Evolutionary conservation across 2,797 vertebrate species (phyloP), one percentile per base, ranked within the genome.

Genomic region (Sternarchorhynchus goeldii): DNA sequence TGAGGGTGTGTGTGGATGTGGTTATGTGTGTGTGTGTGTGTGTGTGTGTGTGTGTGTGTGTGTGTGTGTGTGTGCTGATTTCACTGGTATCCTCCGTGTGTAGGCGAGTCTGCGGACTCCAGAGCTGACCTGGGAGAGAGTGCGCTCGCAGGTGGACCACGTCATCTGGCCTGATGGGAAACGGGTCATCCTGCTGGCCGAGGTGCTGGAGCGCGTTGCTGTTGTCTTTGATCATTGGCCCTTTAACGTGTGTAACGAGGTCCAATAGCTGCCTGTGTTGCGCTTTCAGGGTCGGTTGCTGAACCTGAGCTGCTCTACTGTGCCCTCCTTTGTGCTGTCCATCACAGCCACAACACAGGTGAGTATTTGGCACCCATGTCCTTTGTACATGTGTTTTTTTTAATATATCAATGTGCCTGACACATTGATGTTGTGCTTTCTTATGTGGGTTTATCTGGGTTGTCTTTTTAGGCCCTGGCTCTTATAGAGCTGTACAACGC

Each of bases 271-370:
- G 10, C 36, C 71, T 50, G 10, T 75, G 4, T 82, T 73, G n/a
- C 75, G 18, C 66, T 81, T 80, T 57, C 86, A 99, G 97, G 97
- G 97, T 34, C 96, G 97, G 45, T 95, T 99, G 45, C 93, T 99
- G 79, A 99, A 99, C 86, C 89, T 99, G 87, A 99, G 97, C 92
- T 99, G 97, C 88, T 99, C 97, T 87, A 99, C 97, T 0, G 97
- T 99, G 76, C 97, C 97, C 77, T 98, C 97, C 5, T 99, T 99
- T 82, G 97, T 99, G 25, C 92, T 98, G 83, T 99, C 97, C 83
- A 99, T 99, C 92, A 99, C 97, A 0, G 97, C 97, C 69, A 99
- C 97, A 25, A 99, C 97, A 73, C 97, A 99, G 95, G 96, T 97
- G 81, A 73, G 88, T 83, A 39, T 21, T 53, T 17, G 36, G 10